phyloP scores from a whole-genome alignment of 2,888 invertebrate species.

The Clitarchus hookeri region DNA sequence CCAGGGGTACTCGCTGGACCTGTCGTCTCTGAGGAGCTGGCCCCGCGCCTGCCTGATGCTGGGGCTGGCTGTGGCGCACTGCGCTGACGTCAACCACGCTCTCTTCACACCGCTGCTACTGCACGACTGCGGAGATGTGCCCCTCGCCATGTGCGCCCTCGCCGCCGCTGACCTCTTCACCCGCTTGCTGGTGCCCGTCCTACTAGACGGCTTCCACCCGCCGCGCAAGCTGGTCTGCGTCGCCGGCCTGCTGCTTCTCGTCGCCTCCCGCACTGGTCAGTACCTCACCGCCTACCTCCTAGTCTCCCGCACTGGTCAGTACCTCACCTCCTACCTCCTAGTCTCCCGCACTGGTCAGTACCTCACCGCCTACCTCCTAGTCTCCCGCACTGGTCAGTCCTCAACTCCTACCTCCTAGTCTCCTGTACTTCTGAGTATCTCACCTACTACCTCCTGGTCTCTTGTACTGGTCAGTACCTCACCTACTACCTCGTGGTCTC shows the following conservation, averaged over 20 bases:
- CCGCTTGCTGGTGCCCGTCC: not conserved
- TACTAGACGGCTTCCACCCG: not conserved
- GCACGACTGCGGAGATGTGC: not conserved
- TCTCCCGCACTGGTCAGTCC: too few species aligned
- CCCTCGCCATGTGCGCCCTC: not conserved
- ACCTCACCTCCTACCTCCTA: too few species aligned
- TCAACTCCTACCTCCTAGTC: too few species aligned
- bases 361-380: too few species aligned
- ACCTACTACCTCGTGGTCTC: too few species aligned
- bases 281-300: not conserved
- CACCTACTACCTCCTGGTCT: too few species aligned
- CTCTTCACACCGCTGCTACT: not conserved
- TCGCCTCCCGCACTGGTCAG: not conserved
- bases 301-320: too few species aligned
- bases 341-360: too few species aligned
- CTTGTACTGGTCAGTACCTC: too few species aligned
- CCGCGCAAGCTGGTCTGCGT: not conserved
- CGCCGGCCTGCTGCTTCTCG: not conserved
- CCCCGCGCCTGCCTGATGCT: not conserved
- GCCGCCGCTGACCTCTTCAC: not conserved
- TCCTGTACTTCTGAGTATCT: too few species aligned
- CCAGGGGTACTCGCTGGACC: not conserved
- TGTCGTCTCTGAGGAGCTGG: not conserved
- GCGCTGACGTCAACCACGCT: not conserved
- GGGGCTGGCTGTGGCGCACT: not conserved